Conservation (phyloP, 1,140 invertebrate species). For the Drosophila sproati region DNA sequence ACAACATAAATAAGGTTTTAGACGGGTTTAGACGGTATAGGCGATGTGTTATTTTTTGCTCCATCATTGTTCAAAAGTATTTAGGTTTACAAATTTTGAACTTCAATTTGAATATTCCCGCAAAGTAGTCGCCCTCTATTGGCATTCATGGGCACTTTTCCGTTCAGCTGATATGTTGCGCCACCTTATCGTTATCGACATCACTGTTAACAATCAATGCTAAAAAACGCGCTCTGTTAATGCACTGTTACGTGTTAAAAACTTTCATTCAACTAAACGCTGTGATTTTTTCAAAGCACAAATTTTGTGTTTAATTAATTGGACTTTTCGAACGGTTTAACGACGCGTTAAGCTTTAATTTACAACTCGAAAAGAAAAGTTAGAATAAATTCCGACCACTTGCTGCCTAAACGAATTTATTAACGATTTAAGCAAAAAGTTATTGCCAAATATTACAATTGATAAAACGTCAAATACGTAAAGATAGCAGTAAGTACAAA, state of each 20-base stretch:
- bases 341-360: not conserved
- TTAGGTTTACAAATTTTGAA: conserved; percentile 7
- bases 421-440: conserved; percentile 17
- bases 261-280: conserved; percentile 4
- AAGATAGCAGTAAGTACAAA: conserved; percentile 17
- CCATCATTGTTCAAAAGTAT: conserved; percentile 5
- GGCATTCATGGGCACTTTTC: not conserved
- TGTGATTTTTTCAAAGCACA: conserved; percentile 19
- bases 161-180: not conserved
- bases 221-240: conserved; percentile 40
- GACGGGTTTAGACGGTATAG: conserved; percentile 51
- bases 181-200: conserved; percentile 25
- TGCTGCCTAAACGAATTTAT: conserved; percentile 23
- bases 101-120: conserved; percentile 28
- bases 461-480: conserved; percentile 9
- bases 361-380: not conserved
- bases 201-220: conserved; percentile 13
- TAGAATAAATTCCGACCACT: not conserved
- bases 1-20: conserved; percentile 91
- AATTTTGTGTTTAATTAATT: conserved; percentile 7
- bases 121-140: conserved; percentile 14
- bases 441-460: not conserved
- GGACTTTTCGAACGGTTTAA: not conserved
- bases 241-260: conserved; percentile 26
- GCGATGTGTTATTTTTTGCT: not conserved